Percentiles rank a stretch among this genome's conserved stretches.
phyloP scores from a whole-genome alignment of 2,797 vertebrate genomes.

The Semotilus atromaculatus region DNA sequence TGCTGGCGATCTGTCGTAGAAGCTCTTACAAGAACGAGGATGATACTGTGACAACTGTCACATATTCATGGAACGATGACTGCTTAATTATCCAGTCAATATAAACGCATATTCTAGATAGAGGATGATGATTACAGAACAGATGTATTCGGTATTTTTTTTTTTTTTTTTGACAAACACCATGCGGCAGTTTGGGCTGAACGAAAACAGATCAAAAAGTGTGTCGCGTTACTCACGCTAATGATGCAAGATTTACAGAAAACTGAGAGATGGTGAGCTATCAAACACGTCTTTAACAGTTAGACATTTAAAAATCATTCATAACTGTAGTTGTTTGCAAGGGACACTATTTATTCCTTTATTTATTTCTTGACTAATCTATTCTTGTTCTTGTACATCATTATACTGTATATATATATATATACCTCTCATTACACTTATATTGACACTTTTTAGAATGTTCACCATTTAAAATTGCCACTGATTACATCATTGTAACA shows the following conservation, averaged over 20 bases:
- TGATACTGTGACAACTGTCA: slow-evolving; percentile 71
- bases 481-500: not conserved
- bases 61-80: slow-evolving; percentile 68
- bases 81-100: slow-evolving; percentile 79
- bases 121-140: slow-evolving; percentile 40
- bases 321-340: slow-evolving; percentile 1
- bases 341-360: not conserved
- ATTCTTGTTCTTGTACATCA: not conserved
- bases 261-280: slow-evolving; percentile 30
- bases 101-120: slow-evolving; percentile 63
- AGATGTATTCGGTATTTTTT: slow-evolving; percentile 15
- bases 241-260: slow-evolving; percentile 32
- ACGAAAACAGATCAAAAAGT: slow-evolving; percentile 32
- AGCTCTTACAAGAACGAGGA: slow-evolving; percentile 38
- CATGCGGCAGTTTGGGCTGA: slow-evolving; percentile 17
- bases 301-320: slow-evolving; percentile 12
- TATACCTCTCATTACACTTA: not conserved
- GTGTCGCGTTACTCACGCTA: slow-evolving; percentile 38
- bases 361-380: not conserved
- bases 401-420: too few species aligned
- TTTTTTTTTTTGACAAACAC: too few species aligned
- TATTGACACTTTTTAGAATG: not conserved
- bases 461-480: not conserved
- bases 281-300: slow-evolving; percentile 32
- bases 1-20: slow-evolving; percentile 47